Evolutionary conservation across 2,113 vertebrate species (phyloP), one percentile per base, ranked within the genome.

Genomic region (Lepisosteus oculatus): DNA sequence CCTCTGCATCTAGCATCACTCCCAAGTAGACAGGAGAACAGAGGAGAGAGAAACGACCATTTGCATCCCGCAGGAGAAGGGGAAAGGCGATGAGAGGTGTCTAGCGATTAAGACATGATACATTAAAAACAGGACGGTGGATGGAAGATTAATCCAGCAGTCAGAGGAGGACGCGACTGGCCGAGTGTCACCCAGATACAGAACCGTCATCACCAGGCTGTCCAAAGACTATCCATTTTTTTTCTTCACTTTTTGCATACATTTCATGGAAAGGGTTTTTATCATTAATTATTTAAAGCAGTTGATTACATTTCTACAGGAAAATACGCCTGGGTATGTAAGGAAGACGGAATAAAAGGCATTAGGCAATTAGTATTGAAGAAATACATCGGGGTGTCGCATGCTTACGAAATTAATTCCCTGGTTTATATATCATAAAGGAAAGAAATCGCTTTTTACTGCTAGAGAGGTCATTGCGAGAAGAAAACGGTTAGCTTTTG

Each of bases 401-500:
- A 63, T 69, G 72, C 45, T 14, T 57, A 47, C 7, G 17, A n/a
- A 43, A 82, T 77, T 78, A 44, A n/a, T 59, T 45, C 66, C 41
- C 15, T 15, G 43, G 2, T 64, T 72, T 77, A 44, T 61, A 67
- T 61, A 29, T 54, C 57, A 47, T 15, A 59, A n/a, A 15, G 68
- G 57, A 68, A 72, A 83, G 61, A 65, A 79, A 78, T 47, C 47
- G 61, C 74, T 67, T 44, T 79, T 51, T 69, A 79, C 59, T 75
- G 72, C 76, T 76, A 51, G 76, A 62, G 62, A 68, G 74, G 69
- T 72, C 74, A 79, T 91, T 90, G 87, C 85, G 79, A 90, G 9
- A 89, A 77, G 78, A 70, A 84, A 76, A 80, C 47, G 47, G 1
- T 76, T 84, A 82, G 87, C 86, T 72, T 82, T 85, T 86, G 83